Base-by-base conservation (phyloP, 92 coral and sea anemone genomes). In the Blastomussa wellsi region DNA sequence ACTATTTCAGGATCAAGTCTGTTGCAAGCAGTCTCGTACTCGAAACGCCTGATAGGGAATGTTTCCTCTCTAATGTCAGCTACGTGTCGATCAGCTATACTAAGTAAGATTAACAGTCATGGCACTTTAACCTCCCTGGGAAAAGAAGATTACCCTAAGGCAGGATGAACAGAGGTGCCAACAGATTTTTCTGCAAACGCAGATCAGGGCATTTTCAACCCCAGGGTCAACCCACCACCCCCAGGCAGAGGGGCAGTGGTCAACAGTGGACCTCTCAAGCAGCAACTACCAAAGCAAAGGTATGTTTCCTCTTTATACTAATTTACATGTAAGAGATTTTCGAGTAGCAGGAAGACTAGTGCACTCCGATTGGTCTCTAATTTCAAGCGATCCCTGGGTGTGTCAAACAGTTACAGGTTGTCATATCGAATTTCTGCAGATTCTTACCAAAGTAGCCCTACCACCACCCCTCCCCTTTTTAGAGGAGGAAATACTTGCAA, bases 1-100 rank as follows among this genome's bases (percentile, higher is more conserved):
- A 17, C 74, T 69, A 22, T 69, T 22, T 33, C 74, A 33, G n/a
- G n/a, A n/a, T n/a, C n/a, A 77, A 53, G n/a, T 29, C 68, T 53
- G 81, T 35, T 78, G 49, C 49, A 55, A 78, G 82, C 70, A 57
- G 82, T 78, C 70, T 78, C 51, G 32, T 57, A 60, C 36, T 78
- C 71, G 0, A 60, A 60, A 31, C 55, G 82, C 9, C 72, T 38
- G 26, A 36, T 37, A 26, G 72, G 72, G 22, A 59, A 60, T 79
- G 72, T 22, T 22, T 60, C 39, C 55, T 79, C 49, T 38, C 82
- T 79, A 38, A 7, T 79, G n/a, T 60, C 70, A n/a, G 36, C 39
- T 79, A 60, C 82, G 38, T 14, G 72, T 72, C 82, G 82, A 38
- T 79, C 82, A 19, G 82, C 82, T 60, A 57, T 79, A 10, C 82